Base-by-base conservation (phyloP, 2,888 invertebrate genomes). In the Athrips mouffetella region DNA sequence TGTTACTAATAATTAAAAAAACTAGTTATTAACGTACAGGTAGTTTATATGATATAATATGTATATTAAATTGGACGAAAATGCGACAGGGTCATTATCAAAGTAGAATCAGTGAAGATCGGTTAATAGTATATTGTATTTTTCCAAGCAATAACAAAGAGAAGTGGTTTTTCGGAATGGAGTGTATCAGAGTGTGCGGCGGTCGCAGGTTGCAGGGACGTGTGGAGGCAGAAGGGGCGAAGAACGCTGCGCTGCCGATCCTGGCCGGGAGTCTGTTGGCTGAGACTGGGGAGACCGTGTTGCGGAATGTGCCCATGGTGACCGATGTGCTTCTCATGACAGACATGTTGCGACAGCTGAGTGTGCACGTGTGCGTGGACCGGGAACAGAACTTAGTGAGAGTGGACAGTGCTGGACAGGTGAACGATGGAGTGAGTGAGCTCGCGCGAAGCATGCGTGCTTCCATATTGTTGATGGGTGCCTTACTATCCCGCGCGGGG, bases 231-330 rank as follows among this genome's bases (percentile, higher is more conserved):
- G 31, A 31, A n/a, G 39, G 39, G 6, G 39, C 39, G 3, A 39
- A 39, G 7, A 39, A 39, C 18, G 39, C 39, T 7, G 39, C 23
- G 3, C 18, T 39, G 2, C 39, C 39, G 39, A 39, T 39, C 39
- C 39, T 39, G 8, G 39, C 39, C 4, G 20, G 16, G 5, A 21
- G 13, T 1, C 39, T 39, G 2, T 15, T 31, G 4, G 31, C 31
- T 6, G 31, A 31, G 13, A 13, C 2, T 5, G 31, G 31, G 15
- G 31, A 13, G 15, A 31, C 31, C 15, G 6, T 31, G 1, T 5
- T 31, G 31, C 11, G 13, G 15, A 31, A 23, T 5, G 20, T 39
- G 5, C 39, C 39, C n/a, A 39, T 23, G 39, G 39, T 31, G 31
- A n/a, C 31, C 6, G 31, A 31, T 7, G 31, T 31, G 15, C 3